phyloP scores from a whole-genome alignment of 2,113 vertebrate genomes.

The Azemiops feae region DNA sequence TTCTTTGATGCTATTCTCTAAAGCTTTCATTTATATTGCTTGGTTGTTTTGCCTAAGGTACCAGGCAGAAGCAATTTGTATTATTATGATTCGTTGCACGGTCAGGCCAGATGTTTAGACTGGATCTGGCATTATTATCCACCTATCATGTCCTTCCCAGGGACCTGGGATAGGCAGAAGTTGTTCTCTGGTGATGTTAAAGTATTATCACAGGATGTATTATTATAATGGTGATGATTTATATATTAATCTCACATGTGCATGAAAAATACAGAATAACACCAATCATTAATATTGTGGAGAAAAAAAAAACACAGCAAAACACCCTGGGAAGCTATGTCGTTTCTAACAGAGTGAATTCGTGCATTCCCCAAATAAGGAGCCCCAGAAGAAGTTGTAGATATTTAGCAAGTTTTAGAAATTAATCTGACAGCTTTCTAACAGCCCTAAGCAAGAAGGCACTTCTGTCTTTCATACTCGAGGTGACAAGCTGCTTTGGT shows the following conservation, averaged over 20 bases:
- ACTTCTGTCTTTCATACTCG: background rate
- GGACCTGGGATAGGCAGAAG: background rate
- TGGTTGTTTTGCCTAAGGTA: background rate
- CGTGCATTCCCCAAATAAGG: background rate
- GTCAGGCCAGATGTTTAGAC: background rate
- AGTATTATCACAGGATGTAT: background rate
- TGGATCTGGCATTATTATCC: background rate
- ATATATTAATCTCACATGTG: background rate
- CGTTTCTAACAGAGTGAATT: constrained; percentile 3
- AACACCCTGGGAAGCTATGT: background rate
- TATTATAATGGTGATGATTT: background rate
- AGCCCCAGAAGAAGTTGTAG: background rate
- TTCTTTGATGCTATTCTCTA: background rate
- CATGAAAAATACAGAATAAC: background rate
- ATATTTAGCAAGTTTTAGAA: background rate
- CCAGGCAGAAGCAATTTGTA: background rate
- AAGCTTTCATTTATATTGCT: background rate
- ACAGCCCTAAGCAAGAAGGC: background rate
- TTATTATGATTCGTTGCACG: background rate
- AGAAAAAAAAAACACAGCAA: background rate
- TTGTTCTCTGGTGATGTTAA: background rate
- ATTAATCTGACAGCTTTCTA: background rate
- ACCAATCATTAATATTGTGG: background rate
- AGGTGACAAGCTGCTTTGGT: background rate
- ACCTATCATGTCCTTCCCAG: background rate